Evolutionary conservation across 1,140 invertebrate species (phyloP).

Genomic region (Globodera rostochiensis): DNA sequence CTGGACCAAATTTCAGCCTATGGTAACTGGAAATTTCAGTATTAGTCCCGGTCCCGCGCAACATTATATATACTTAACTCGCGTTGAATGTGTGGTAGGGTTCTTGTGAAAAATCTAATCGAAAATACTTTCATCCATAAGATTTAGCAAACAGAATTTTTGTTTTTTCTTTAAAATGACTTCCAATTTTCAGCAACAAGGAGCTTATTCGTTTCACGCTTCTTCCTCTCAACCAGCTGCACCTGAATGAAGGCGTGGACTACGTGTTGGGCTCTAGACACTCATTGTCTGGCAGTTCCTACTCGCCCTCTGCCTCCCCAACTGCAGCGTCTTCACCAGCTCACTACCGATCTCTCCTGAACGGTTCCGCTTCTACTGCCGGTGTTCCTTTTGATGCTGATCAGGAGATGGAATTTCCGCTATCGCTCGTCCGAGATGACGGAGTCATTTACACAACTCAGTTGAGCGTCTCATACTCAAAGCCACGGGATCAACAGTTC

Average conservation of each 20-base stretch:
- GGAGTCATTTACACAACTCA: constrained; percentile 98
- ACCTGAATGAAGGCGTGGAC: constrained; percentile 9
- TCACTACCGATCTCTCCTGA: neutral
- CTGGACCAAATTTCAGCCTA: too few species aligned
- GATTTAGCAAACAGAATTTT: neutral
- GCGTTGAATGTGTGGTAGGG: too few species aligned
- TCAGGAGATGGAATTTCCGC: constrained; percentile 77
- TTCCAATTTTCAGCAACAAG: constrained; percentile 92
- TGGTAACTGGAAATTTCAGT: too few species aligned
- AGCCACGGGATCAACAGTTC: constrained; percentile 2
- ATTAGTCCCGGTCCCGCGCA: too few species aligned
- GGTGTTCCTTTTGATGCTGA: constrained; percentile 53
- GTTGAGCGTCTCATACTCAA: constrained; percentile 81
- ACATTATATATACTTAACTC: too few species aligned
- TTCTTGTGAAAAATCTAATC: too few species aligned
- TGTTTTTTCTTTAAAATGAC: constrained; percentile 64
- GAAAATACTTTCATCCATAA: too few species aligned
- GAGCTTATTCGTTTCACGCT: constrained; percentile 87
- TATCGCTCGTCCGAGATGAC: constrained; percentile 85
- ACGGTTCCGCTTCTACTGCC: neutral
- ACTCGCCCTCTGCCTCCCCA: constrained; percentile 23
- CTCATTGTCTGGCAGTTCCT: constrained; percentile 96
- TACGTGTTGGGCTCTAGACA: constrained; percentile 70
- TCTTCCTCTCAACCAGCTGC: constrained; percentile 71
- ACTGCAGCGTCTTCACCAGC: neutral